phyloP scores from a whole-genome alignment of 2,113 vertebrate species.

The Chionodraco myersi region DNA sequence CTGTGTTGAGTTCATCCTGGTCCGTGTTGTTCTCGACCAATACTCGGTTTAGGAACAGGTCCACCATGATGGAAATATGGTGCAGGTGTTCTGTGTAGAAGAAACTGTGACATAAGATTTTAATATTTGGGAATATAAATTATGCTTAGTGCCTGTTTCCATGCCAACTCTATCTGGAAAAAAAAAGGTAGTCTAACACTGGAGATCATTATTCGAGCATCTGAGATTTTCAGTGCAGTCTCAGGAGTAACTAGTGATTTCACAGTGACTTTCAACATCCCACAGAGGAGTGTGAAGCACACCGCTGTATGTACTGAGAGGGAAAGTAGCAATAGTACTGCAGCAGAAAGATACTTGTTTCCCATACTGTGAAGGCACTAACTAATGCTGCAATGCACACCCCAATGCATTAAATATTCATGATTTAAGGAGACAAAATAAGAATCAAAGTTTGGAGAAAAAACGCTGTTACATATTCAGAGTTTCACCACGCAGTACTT shows the following conservation, averaged over 20 bases:
- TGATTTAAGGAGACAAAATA: not conserved
- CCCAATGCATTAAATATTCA: not conserved
- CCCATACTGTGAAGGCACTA: not conserved
- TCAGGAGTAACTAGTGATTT: not conserved
- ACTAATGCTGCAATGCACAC: not conserved
- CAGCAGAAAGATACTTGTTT: not conserved
- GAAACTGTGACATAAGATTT: not conserved
- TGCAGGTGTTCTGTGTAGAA: conserved; percentile 22
- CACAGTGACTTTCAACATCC: not conserved
- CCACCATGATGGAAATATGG: conserved; percentile 81
- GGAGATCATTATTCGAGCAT: not conserved
- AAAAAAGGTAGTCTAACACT: not conserved
- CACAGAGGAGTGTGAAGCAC: not conserved
- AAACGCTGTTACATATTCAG: not conserved
- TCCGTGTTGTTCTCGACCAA: conserved; percentile 90
- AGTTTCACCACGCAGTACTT: not conserved
- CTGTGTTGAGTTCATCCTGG: conserved; percentile 88
- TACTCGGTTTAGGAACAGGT: conserved; percentile 86
- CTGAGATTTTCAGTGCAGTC: conserved; percentile 9
- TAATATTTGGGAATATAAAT: not conserved
- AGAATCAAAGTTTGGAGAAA: not conserved
- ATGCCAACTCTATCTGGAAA: too few relatives aligned
- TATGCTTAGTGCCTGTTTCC: too few relatives aligned
- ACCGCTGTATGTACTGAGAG: not conserved
- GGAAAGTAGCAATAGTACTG: not conserved